phyloP scores from a whole-genome alignment of 2,113 vertebrate genomes.

The Aspidoscelis tigris region DNA sequence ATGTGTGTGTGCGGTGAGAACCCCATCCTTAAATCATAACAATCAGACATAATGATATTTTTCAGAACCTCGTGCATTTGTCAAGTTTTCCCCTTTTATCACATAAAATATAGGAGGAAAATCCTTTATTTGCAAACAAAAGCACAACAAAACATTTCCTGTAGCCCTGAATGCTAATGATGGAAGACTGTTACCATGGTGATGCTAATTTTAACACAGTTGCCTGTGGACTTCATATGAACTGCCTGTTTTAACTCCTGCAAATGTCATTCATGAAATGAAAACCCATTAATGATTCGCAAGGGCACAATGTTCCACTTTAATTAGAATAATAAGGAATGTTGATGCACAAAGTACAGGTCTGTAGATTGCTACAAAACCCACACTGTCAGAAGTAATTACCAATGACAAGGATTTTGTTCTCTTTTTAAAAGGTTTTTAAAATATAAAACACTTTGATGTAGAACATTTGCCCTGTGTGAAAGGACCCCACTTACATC shows the following conservation, averaged over 20 bases:
- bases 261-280: constrained; percentile 86
- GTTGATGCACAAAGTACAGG: constrained; percentile 82
- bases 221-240: constrained; percentile 84
- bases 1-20: constrained; percentile 52
- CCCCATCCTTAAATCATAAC: constrained; percentile 18
- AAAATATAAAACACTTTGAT: constrained; percentile 33
- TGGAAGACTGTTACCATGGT: constrained; percentile 83
- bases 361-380: constrained; percentile 80
- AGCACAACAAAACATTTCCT: constrained; percentile 80
- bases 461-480: constrained; percentile 39
- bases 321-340: constrained; percentile 87
- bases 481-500: neutral
- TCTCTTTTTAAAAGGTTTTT: constrained; percentile 66
- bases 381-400: constrained; percentile 81
- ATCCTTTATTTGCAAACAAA: constrained; percentile 73
- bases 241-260: constrained; percentile 84
- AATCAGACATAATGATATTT: constrained; percentile 34
- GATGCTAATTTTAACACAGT: constrained; percentile 84
- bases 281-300: constrained; percentile 85
- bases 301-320: constrained; percentile 83
- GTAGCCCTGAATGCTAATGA: constrained; percentile 83
- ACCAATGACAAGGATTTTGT: constrained; percentile 72
- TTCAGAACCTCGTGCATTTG: constrained; percentile 56
- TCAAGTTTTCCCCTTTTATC: constrained; percentile 55
- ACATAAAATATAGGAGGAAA: constrained; percentile 61